Evolutionary conservation across 2,797 vertebrate species (phyloP).

Genomic region (Sternotherus odoratus): DNA sequence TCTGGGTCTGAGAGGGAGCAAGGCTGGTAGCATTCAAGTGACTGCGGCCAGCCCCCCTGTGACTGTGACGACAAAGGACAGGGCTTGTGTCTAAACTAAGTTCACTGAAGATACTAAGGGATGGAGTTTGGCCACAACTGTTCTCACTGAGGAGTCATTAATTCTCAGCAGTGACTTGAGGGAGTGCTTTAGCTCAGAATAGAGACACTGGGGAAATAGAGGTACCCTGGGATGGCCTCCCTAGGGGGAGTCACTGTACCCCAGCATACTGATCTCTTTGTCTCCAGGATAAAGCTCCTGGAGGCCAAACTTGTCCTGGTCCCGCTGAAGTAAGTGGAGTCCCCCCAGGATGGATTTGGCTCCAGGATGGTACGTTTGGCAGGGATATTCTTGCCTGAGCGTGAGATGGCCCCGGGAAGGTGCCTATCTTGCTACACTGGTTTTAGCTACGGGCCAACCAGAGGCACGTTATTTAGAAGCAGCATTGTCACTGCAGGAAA

Average conservation of each 20-base stretch:
- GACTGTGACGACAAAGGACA: background rate
- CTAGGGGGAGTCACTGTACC: background rate
- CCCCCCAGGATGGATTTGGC: background rate
- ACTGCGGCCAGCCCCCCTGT: background rate
- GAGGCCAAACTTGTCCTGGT: background rate
- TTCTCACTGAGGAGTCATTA: background rate
- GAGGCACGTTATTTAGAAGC: background rate
- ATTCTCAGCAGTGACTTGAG: background rate
- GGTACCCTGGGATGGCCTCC: background rate
- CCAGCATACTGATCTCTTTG: background rate
- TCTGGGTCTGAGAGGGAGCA: background rate
- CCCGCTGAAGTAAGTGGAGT: background rate
- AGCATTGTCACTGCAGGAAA: background rate
- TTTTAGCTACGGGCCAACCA: too few species aligned
- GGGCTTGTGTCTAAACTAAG: background rate
- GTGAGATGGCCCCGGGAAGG: background rate
- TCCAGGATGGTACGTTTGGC: background rate
- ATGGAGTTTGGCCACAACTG: background rate
- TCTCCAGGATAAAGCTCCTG: background rate
- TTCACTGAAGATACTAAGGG: background rate
- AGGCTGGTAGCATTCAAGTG: background rate
- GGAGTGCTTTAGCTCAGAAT: background rate
- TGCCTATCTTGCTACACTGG: background rate
- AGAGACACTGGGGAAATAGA: background rate
- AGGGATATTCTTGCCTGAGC: background rate